A percentile compares a stretch with the other conserved stretches of the same genome.
Conservation (phyloP, 2,888 invertebrate species). For the Agrenia bidenticulata region DNA sequence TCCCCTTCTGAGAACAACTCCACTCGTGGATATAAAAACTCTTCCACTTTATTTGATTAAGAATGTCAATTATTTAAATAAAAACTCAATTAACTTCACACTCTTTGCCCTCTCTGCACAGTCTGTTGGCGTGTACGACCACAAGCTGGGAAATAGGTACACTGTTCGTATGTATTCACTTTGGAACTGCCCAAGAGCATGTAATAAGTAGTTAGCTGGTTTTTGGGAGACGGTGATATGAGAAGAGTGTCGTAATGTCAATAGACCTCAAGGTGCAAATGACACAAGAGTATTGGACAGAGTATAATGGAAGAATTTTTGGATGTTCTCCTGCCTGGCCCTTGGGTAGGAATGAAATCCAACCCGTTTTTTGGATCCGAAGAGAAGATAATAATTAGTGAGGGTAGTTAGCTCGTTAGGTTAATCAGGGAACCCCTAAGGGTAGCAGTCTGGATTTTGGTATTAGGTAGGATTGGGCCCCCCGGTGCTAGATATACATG, state of each 20-base stretch:
- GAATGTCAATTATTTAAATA: constrained; percentile 10
- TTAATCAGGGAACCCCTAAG: constrained; percentile 52
- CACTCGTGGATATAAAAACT: not conserved
- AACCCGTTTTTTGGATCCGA: constrained; percentile 18
- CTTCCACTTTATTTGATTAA: constrained; percentile 13
- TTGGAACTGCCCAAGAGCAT: too few species aligned
- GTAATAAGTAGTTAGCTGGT: too few species aligned
- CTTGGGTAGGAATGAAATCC: constrained; percentile 8
- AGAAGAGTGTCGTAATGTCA: not conserved
- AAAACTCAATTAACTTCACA: constrained; percentile 12
- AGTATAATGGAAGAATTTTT: not conserved
- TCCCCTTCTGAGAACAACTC: too few species aligned
- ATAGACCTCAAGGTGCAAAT: constrained; percentile 2
- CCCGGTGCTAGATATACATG: too few species aligned
- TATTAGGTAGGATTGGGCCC: not conserved
- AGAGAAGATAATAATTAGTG: constrained; percentile 52
- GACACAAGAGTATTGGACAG: not conserved
- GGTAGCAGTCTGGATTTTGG: constrained; percentile 3
- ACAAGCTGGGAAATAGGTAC: too few species aligned
- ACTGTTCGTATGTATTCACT: too few species aligned
- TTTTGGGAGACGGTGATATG: not conserved
- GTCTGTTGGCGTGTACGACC: too few species aligned
- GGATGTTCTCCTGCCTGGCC: not conserved
- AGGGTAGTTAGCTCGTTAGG: constrained; percentile 53
- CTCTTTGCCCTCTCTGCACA: too few species aligned